Evolutionary conservation across 2,888 invertebrate genomes (phyloP), one percentile per base, ranked within the genome.

Genomic region (Electrophaes corylata): DNA sequence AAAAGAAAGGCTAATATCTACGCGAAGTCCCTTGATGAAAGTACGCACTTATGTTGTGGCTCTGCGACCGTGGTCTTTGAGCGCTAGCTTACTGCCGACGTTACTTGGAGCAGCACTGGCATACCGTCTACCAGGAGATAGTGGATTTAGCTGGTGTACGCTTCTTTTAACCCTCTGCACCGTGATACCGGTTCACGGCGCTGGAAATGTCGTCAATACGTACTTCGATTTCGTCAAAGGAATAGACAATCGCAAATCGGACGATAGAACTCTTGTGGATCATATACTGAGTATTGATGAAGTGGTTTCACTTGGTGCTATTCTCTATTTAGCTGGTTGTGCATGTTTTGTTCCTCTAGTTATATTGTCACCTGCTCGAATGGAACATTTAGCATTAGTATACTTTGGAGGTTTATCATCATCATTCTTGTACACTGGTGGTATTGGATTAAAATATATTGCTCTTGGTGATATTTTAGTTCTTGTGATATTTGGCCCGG

Each of bases 401-500:
- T 98, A 98, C 82, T 98, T 98, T 88, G 98, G 98, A 54, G 98
- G 98, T 1, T 85, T 98, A 52, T 98, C 98, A 20, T 97, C 98
- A 51, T 98, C 98, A 66, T 98, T 98, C 86, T 92, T 98, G n/a
- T 98, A 98, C 76, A 98, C 98, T 0, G 98, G 98, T 56, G 98
- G 98, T 45, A 96, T 98, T 71, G 98, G 98, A 58, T 93, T 98
- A 56, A 98, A 98, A 84, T 98, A 98, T 79, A 98, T 98, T 73
- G 98, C 98, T 2, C 91, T 98, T 44, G 98, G 98, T 50, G 98
- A 98, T 88, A 95, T 98, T 50, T 91, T 98, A 66, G 96, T 98
- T 73, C 93, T 98, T 75, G 94, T 98, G 59, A 96, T 98, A 76
- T 98, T 98, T 87, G 98, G 98, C 1, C 98, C 98, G 4, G 95